A percentile compares a stretch with the other conserved stretches of the same genome.
phyloP scores from a whole-genome alignment of 2,888 invertebrate genomes.

The Silvanus unidentatus region DNA sequence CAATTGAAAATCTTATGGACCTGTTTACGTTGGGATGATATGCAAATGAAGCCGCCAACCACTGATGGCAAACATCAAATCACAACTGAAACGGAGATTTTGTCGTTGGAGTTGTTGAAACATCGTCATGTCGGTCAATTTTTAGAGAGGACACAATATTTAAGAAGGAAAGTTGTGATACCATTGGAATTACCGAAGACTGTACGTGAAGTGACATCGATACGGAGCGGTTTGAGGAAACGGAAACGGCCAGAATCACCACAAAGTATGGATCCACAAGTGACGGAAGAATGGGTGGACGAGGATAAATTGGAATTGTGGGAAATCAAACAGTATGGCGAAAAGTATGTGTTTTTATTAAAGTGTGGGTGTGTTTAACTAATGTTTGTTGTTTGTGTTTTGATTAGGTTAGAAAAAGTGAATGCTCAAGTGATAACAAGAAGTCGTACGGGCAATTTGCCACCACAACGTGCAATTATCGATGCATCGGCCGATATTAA shows the following conservation, averaged over 20 bases:
- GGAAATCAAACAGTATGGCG: slow-evolving; percentile 92
- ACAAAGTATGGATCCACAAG: slow-evolving; percentile 89
- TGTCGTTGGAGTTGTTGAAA: slow-evolving; percentile 85
- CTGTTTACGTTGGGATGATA: slow-evolving; percentile 93
- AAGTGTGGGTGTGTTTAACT: slow-evolving; percentile 1
- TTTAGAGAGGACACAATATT: slow-evolving; percentile 83
- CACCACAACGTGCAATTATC: slow-evolving; percentile 46
- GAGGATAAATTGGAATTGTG: slow-evolving; percentile 93
- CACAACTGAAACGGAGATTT: slow-evolving; percentile 95
- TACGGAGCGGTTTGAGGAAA: slow-evolving; percentile 87
- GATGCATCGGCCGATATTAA: slow-evolving; percentile 17
- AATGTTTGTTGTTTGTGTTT: slow-evolving; percentile 33
- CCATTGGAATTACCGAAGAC: slow-evolving; percentile 90
- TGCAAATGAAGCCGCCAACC: slow-evolving; percentile 78
- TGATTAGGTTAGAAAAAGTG: slow-evolving; percentile 60
- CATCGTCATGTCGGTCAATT: slow-evolving; percentile 84
- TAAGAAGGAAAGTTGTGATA: slow-evolving; percentile 89
- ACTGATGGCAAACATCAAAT: slow-evolving; percentile 83
- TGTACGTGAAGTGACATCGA: slow-evolving; percentile 86
- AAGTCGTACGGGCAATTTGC: slow-evolving; percentile 69
- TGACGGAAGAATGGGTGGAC: slow-evolving; percentile 92
- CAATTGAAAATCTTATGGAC: slow-evolving; percentile 91
- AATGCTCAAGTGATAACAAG: slow-evolving; percentile 73
- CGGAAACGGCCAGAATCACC: slow-evolving; percentile 90
- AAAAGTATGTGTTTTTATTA: slow-evolving; percentile 53